Percentiles rank a stretch among this genome's conserved stretches.
These are phyloP conservation scores for Hyalella azteca DNA, from an alignment of 2,888 invertebrate genomes.

Conservation along the genomic window DNA sequence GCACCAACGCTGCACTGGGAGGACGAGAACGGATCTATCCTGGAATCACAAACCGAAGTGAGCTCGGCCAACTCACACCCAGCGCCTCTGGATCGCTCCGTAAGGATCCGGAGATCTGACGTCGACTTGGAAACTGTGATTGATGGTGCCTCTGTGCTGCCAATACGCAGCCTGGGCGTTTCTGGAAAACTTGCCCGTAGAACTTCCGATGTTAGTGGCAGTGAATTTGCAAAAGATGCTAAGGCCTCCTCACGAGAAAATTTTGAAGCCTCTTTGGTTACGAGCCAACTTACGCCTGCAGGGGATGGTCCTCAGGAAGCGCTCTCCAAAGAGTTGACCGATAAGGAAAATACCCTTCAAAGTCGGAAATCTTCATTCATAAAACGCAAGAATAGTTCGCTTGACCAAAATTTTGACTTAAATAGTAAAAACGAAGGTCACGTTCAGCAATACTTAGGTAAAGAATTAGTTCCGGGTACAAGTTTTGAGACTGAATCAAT, in stretches of 20 bases:
- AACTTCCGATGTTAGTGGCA: neutral
- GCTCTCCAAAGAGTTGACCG: neutral
- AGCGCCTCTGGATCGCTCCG: neutral
- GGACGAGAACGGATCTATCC: slow-evolving; percentile 1
- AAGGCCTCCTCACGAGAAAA: neutral
- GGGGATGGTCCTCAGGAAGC: neutral
- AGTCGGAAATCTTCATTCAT: too few species aligned
- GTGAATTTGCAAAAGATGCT: neutral
- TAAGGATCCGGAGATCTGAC: slow-evolving; percentile 22
- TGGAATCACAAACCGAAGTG: neutral
- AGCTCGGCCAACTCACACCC: slow-evolving; percentile 7
- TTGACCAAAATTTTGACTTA: too few species aligned
- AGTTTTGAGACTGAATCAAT: too few species aligned
- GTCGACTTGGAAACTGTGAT: slow-evolving; percentile 25
- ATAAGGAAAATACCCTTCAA: neutral
- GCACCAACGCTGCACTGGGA: slow-evolving; percentile 24
- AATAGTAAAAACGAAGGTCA: too few species aligned
- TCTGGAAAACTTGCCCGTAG: neutral
- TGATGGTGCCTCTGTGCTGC: neutral
- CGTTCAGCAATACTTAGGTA: too few species aligned
- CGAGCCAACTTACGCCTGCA: neutral
- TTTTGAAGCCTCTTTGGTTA: neutral
- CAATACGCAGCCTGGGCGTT: neutral
- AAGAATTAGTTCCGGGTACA: too few species aligned
- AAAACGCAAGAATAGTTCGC: too few species aligned